Evolutionary conservation across 2,797 vertebrate species (phyloP).

Genomic region (Channa striata): DNA sequence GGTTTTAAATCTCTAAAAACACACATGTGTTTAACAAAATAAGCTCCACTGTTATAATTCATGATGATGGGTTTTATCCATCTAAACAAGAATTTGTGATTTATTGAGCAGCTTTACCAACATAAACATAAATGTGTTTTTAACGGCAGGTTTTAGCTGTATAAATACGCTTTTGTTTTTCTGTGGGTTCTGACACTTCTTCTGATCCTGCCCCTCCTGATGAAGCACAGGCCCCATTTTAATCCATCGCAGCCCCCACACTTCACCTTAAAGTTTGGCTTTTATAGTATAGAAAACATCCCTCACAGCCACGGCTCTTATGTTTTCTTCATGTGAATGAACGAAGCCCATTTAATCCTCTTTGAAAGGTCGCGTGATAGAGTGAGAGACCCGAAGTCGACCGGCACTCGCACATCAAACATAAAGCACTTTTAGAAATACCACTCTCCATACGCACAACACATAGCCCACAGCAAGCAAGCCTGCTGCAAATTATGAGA

Average conservation of each 20-base stretch:
- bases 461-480: not conserved
- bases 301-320: slow-evolving; percentile 35
- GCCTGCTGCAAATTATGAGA: slow-evolving; percentile 23
- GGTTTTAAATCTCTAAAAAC: slow-evolving; percentile 56
- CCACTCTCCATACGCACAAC: slow-evolving; percentile 10
- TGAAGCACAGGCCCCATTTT: slow-evolving; percentile 66
- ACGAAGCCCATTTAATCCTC: slow-evolving; percentile 47
- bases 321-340: slow-evolving; percentile 32
- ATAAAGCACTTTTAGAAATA: slow-evolving; percentile 11
- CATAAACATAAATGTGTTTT: slow-evolving; percentile 60
- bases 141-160: slow-evolving; percentile 44
- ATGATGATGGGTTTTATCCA: slow-evolving; percentile 41
- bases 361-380: slow-evolving; percentile 20
- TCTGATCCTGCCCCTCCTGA: slow-evolving; percentile 61
- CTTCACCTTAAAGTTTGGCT: slow-evolving; percentile 58
- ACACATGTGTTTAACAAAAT: slow-evolving; percentile 50
- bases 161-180: slow-evolving; percentile 66
- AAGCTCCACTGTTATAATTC: slow-evolving; percentile 44
- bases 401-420: slow-evolving; percentile 29
- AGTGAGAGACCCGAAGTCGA: slow-evolving; percentile 6
- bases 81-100: slow-evolving; percentile 37
- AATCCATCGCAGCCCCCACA: slow-evolving; percentile 46
- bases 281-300: slow-evolving; percentile 56
- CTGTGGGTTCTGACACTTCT: slow-evolving; percentile 52
- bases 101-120: slow-evolving; percentile 62